Evolutionary conservation across 2,888 invertebrate species (phyloP).

Genomic region (Archips crataeganus): DNA sequence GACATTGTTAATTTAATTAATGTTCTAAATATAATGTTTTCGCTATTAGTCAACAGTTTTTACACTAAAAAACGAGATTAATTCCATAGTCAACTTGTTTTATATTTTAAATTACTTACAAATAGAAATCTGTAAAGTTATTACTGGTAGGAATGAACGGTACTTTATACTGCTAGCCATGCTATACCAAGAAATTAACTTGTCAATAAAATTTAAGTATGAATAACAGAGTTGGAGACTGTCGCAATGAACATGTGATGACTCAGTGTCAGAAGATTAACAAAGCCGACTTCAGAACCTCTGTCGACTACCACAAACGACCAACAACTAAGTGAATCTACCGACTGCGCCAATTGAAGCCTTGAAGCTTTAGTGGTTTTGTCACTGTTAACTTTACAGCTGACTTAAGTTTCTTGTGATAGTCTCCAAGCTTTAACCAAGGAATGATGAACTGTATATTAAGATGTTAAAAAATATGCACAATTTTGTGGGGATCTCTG

Average conservation of each 20-base stretch:
- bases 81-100: too few species aligned
- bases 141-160: neutral
- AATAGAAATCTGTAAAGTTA: neutral
- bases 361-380: neutral
- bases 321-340: neutral
- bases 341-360: neutral
- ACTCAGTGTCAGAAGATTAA: neutral
- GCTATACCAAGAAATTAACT: neutral
- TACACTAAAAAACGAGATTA: too few species aligned
- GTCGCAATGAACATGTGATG: neutral
- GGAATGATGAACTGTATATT: too few species aligned
- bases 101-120: too few species aligned
- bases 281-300: neutral
- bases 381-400: neutral
- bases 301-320: neutral
- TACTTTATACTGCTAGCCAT: neutral
- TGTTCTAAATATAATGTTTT: too few species aligned
- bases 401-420: neutral
- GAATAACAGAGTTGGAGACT: neutral
- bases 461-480: neutral
- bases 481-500: neutral
- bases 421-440: neutral
- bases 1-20: too few species aligned
- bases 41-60: too few species aligned
- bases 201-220: neutral